Conservation (phyloP, 2,888 invertebrate species). For the Cacoxenus indagator region DNA sequence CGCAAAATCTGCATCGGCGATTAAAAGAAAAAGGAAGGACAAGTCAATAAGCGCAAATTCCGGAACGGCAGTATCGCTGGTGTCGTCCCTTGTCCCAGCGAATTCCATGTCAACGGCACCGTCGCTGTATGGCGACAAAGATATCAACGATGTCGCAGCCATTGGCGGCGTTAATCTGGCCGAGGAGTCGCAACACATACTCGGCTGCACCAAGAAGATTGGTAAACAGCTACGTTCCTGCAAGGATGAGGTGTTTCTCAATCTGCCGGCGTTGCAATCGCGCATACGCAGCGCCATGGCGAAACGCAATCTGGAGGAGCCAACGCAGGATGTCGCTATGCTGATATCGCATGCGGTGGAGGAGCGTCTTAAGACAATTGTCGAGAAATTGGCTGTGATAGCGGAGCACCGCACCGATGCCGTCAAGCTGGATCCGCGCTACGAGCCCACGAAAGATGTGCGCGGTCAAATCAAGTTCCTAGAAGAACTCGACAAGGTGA, state of each 20-base stretch:
- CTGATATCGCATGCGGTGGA: constrained; percentile 94
- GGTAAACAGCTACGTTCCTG: constrained; percentile 91
- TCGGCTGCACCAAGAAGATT: constrained; percentile 90
- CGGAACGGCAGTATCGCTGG: constrained; percentile 57
- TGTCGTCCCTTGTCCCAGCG: constrained; percentile 73
- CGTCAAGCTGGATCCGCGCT: constrained; percentile 88
- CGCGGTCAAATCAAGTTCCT: constrained; percentile 95
- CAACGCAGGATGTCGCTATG: constrained; percentile 86
- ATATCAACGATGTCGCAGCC: constrained; percentile 98
- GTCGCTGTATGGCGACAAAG: constrained; percentile 84
- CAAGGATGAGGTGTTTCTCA: constrained; percentile 92
- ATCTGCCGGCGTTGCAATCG: constrained; percentile 81
- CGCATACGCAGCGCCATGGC: constrained; percentile 83
- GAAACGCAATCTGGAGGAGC: constrained; percentile 86
- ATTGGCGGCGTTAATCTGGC: constrained; percentile 99
- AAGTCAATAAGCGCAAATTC: constrained; percentile 46
- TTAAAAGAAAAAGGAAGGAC: too few relatives aligned
- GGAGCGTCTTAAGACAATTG: constrained; percentile 89
- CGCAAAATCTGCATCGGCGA: too few relatives aligned
- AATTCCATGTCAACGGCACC: constrained; percentile 72
- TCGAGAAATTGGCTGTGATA: constrained; percentile 91
- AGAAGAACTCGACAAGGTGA: constrained; percentile 94
- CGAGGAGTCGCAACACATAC: constrained; percentile 94
- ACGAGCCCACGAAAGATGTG: constrained; percentile 90
- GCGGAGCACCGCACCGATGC: constrained; percentile 96